Evolutionary conservation across 2,888 invertebrate genomes (phyloP).

Genomic region (Drosophila kokeensis): DNA sequence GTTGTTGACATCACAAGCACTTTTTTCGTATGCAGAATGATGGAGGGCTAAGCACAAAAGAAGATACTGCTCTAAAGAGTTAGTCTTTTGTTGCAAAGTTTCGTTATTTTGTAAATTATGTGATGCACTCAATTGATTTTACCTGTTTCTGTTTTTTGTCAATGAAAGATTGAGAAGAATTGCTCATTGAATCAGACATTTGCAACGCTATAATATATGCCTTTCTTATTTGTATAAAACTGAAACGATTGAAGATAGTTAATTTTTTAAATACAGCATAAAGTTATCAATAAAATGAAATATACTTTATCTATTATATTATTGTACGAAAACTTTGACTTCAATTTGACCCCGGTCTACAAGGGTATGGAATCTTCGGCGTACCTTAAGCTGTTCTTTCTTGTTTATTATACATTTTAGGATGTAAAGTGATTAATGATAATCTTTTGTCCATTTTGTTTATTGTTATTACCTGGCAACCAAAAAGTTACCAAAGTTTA

Average conservation of each 20-base stretch:
- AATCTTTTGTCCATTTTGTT: neutral
- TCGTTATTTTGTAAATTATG: neutral
- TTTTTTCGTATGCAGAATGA: conserved; percentile 3
- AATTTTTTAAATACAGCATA: neutral
- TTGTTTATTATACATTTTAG: neutral
- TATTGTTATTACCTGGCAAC: conserved; percentile 1
- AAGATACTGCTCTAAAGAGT: conserved; percentile 1
- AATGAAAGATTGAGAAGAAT: neutral
- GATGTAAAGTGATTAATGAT: neutral
- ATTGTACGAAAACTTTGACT: neutral
- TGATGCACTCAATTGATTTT: neutral
- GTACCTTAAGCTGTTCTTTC: neutral
- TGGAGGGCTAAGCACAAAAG: neutral
- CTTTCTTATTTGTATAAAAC: neutral
- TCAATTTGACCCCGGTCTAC: neutral
- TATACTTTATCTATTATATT: neutral
- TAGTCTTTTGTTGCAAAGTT: neutral
- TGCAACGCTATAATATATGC: neutral
- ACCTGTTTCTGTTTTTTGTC: neutral
- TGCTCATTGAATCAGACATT: neutral
- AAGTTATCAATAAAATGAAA: neutral
- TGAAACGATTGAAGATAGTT: neutral
- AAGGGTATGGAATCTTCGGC: neutral
- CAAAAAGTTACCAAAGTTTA: conserved; percentile 14
- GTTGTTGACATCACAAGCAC: conserved; percentile 28